Percentiles rank a stretch among this genome's conserved stretches.
These are phyloP conservation scores for Epirrhoe alternata DNA, from an alignment of 2,888 invertebrate species.

Conservation along the genomic window DNA sequence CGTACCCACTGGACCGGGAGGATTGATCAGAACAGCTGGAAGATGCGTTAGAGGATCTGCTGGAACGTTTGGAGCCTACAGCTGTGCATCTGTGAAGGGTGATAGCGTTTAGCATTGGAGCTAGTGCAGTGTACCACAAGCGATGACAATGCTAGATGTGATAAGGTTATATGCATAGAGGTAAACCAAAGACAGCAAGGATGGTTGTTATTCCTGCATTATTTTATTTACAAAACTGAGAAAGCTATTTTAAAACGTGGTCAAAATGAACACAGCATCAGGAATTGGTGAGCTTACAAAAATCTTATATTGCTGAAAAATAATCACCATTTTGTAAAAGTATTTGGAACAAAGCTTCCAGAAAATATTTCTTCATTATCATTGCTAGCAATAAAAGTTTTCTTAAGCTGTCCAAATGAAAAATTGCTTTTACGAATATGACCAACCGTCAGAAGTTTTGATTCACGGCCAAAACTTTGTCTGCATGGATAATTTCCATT, in stretches of 20 bases:
- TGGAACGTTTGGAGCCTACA: slow-evolving; percentile 72
- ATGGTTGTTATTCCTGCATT: too few relatives aligned
- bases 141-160: background rate
- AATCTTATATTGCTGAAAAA: too few relatives aligned
- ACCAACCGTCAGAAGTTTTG: slow-evolving; percentile 46
- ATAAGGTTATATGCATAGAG: too few relatives aligned
- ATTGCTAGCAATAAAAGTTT: slow-evolving; percentile 32
- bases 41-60: slow-evolving; percentile 77
- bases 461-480: slow-evolving; percentile 56
- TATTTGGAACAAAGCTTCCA: slow-evolving; percentile 3
- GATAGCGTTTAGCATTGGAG: slow-evolving; percentile 11
- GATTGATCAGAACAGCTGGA: slow-evolving; percentile 77
- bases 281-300: too few relatives aligned
- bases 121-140: background rate
- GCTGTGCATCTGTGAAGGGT: slow-evolving; percentile 50
- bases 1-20: slow-evolving; percentile 79
- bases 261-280: too few relatives aligned
- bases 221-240: too few relatives aligned
- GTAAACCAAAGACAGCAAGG: too few relatives aligned
- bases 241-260: too few relatives aligned
- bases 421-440: slow-evolving; percentile 43
- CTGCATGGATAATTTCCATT: slow-evolving; percentile 45
- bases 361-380: slow-evolving; percentile 1
- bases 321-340: too few relatives aligned
- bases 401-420: slow-evolving; percentile 44